Evolutionary conservation across 2,888 invertebrate species (phyloP), one percentile per base, ranked within the genome.

Genomic region (Protodeltote pygarga): DNA sequence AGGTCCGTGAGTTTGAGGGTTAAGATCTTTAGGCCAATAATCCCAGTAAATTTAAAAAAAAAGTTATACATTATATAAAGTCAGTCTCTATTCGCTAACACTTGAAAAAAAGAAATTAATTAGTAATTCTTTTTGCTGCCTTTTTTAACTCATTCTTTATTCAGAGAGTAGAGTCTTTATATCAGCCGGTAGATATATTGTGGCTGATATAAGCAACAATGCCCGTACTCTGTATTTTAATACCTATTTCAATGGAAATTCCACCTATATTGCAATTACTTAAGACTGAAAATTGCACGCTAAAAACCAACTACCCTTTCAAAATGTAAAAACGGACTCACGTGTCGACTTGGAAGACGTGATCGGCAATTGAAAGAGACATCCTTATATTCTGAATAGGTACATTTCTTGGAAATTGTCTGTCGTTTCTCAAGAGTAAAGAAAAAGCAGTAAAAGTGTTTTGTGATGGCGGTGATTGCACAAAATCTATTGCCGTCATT

Each of bases 351-450:
- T 27, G 38, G 46, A 42, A 50, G 71, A 77, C 77, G 78, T 78
- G 79, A 73, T 69, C 72, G 60, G 73, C 66, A 72, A 74, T 68
- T 67, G 60, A 70, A 76, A 68, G 61, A 67, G 73, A 69, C 68
- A 67, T 77, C 66, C 70, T 64, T 72, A 63, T 57, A 66, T 64
- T 68, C 62, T 39, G 64, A 71, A 62, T 65, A n/a, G n/a, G n/a
- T n/a, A 51, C 58, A 65, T 59, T 72, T 72, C 70, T 70, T 49
- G 27, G 64, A 64, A 66, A 63, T 53, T 20, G 38, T 34, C 44
- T 33, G 45, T 29, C 47, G 45, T 71, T 71, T 69, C 57, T 55
- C 46, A 65, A 27, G 50, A 61, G 57, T 47, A 37, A 39, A 59
- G 37, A 71, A 72, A 55, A 57, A 66, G 38, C 48, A 69, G 70